A percentile compares a stretch with the other conserved stretches of the same genome.
phyloP scores from a whole-genome alignment of 2,113 vertebrate species.

The Taurulus bubalis region DNA sequence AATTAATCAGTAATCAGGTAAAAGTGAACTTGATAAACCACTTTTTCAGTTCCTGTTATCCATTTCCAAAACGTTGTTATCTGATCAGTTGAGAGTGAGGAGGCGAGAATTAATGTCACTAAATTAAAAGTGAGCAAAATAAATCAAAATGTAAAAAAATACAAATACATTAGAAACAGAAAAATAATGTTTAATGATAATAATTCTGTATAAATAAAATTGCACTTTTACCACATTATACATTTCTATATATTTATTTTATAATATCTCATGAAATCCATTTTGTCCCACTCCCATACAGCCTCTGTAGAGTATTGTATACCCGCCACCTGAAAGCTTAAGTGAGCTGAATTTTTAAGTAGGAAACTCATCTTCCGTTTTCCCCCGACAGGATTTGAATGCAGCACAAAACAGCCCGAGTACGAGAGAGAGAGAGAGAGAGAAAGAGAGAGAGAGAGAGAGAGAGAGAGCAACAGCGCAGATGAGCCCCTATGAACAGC shows the following conservation, averaged over 20 bases:
- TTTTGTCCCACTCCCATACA: constrained; percentile 5
- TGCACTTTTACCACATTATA: neutral
- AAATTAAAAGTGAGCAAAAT: neutral
- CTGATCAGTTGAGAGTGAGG: no score
- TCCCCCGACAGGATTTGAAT: constrained; percentile 62
- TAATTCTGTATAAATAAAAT: neutral
- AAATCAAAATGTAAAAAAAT: neutral
- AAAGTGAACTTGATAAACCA: neutral
- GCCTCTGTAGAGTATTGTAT: neutral
- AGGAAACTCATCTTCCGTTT: constrained; percentile 30
- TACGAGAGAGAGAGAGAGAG: constrained; percentile 5
- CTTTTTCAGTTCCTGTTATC: no score
- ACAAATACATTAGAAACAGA: neutral
- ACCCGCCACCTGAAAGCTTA: neutral
- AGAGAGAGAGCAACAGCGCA: constrained; percentile 32
- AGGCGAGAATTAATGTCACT: neutral
- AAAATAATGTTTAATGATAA: neutral
- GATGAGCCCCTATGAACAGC: constrained; percentile 68
- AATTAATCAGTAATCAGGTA: neutral
- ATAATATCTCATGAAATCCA: neutral
- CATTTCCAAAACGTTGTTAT: no score
- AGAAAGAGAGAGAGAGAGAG: constrained; percentile 17
- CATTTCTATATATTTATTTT: neutral
- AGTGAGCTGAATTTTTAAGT: constrained; percentile 34
- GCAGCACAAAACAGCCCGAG: constrained; percentile 61